Conservation (phyloP, 2,888 invertebrate genomes). For the Sphaerophoria rueppellii region DNA sequence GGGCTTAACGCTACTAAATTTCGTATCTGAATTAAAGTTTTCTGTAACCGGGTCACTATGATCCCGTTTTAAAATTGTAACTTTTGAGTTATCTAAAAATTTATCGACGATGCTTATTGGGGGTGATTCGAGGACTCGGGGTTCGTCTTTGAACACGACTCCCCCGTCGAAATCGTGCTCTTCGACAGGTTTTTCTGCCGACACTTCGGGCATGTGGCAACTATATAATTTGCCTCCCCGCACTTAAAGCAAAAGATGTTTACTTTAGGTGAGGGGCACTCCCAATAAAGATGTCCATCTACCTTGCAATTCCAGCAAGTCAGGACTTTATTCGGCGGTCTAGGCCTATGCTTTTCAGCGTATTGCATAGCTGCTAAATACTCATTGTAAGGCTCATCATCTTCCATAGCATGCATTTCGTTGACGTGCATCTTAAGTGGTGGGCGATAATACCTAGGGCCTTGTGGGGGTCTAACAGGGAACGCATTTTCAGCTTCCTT, state of each 20-base stretch:
- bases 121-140: neutral
- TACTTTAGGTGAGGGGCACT: neutral
- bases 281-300: slow-evolving; percentile 8
- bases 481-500: too few species aligned
- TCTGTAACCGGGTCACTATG: too few species aligned
- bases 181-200: neutral
- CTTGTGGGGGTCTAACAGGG: neutral
- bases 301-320: neutral
- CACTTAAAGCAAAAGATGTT: slow-evolving; percentile 6
- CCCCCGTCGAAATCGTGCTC: neutral
- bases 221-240: neutral
- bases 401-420: neutral
- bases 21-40: too few species aligned
- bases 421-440: neutral
- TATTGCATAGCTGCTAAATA: neutral
- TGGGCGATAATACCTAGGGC: neutral
- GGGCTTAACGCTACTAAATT: too few species aligned
- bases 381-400: neutral
- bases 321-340: neutral
- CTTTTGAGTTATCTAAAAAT: too few species aligned
- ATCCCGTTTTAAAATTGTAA: neutral
- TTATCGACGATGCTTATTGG: neutral
- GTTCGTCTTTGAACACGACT: neutral
- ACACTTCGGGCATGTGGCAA: neutral
- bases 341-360: neutral